A percentile compares a stretch with the other conserved stretches of the same genome.
These are phyloP conservation scores for Acanthisitta chloris DNA, from an alignment of 2,113 vertebrate species.

Conservation along the genomic window DNA sequence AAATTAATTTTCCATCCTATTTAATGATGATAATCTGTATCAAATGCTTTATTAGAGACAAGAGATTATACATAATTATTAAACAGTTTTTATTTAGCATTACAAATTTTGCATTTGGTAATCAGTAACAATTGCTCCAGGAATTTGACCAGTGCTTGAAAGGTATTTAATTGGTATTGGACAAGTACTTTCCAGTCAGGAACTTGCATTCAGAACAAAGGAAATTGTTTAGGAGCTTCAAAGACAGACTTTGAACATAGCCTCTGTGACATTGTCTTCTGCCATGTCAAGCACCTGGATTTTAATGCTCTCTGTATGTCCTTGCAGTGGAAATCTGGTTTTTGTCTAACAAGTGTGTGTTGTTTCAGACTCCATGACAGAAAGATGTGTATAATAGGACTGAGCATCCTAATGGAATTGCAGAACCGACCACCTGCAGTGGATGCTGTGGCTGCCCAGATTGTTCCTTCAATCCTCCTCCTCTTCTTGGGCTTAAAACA, in stretches of 20 bases:
- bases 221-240: background rate
- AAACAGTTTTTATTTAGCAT: constrained; percentile 17
- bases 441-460: constrained; percentile 84
- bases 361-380: constrained; percentile 89
- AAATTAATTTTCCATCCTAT: constrained; percentile 43
- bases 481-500: constrained; percentile 96
- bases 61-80: background rate
- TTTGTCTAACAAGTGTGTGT: background rate
- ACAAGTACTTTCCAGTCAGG: background rate
- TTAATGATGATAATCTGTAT: constrained; percentile 9
- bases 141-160: background rate
- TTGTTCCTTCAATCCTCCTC: constrained; percentile 92
- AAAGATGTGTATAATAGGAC: constrained; percentile 96
- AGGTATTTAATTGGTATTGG: background rate
- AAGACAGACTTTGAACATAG: background rate
- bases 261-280: background rate
- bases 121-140: background rate
- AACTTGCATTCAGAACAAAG: background rate
- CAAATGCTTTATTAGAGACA: constrained; percentile 20
- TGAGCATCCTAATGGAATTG: constrained; percentile 92
- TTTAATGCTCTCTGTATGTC: background rate
- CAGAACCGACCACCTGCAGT: constrained; percentile 85
- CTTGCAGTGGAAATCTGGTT: background rate
- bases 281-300: background rate
- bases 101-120: background rate